Percentiles rank a stretch among this genome's conserved stretches.
phyloP scores from a whole-genome alignment of 2,113 vertebrate species.

The Myxocyprinus asiaticus region DNA sequence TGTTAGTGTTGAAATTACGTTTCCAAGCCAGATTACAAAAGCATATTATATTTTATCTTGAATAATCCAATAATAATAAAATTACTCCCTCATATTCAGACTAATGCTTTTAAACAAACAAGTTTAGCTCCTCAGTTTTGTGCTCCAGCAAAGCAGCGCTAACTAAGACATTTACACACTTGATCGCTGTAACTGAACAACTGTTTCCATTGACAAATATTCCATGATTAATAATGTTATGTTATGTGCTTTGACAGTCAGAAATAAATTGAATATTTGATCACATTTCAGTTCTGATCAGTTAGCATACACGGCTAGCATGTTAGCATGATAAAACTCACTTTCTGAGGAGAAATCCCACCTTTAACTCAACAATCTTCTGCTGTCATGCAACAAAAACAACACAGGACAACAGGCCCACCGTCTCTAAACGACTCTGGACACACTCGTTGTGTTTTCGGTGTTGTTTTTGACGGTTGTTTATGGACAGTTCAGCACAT shows the following conservation, averaged over 20 bases:
- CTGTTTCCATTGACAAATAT: background rate
- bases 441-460: background rate
- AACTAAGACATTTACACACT: background rate
- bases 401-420: background rate
- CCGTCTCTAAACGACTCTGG: background rate
- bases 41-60: background rate
- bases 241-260: background rate
- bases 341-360: constrained; percentile 31
- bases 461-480: background rate
- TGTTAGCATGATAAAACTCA: constrained; percentile 33
- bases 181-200: background rate
- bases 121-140: background rate
- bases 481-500: constrained; percentile 11
- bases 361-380: background rate
- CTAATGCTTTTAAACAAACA: background rate
- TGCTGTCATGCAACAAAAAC: constrained; percentile 11
- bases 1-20: background rate
- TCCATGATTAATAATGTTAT: background rate
- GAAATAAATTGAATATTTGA: background rate
- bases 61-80: background rate
- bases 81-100: no score
- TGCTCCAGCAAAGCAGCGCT: background rate
- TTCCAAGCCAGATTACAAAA: background rate
- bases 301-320: constrained; percentile 7
- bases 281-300: constrained; percentile 2